Base-by-base conservation (phyloP, 2,113 vertebrate species). In the Urocolius indicus region DNA sequence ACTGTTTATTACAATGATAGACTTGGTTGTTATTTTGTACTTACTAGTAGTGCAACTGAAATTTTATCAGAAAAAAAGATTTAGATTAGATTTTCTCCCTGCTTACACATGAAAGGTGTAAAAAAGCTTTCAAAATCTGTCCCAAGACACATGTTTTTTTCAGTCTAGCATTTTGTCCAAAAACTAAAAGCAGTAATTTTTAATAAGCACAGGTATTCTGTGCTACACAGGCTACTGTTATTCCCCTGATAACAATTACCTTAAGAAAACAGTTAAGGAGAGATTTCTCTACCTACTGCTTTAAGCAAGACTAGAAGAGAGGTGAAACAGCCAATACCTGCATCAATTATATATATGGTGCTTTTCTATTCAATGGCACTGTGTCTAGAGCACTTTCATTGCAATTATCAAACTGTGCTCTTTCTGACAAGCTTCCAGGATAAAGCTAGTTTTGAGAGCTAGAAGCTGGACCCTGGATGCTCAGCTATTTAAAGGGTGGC, bases 321-420 rank as follows among this genome's bases (percentile, higher is more conserved):
- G 12, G 13, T 24, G 15, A 46, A 71, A 45, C 16, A 84, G 9
- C 9, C 20, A 51, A 21, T 23, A 34, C 3, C 41, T 45, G 7
- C 8, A 30, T 48, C 26, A 52, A 1, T 78, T 55, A 10, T 41
- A 5, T 20, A 8, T 2, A 5, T 2, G 1, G 10, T 48, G 8
- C 4, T 2, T 67, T 67, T 67, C 43, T 61, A 46, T 72, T 62
- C 13, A 61, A 2, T 16, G 20, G 4, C 29, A 10, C 16, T 22
- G 18, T 1, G 5, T 54, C n/a, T 75, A 27, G 12, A 67, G 16
- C 23, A 45, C 2, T 89, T 82, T 34, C 19, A 30, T 4, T 49
- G 19, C 2, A 52, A 13, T 11, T 38, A 65, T 32, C 43, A 21
- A 26, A 52, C 3, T 13, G 19, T 65, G 18, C 10, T 65, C 11